These are phyloP conservation scores for Echinops telfairi DNA, from an alignment of 2,113 vertebrate genomes.

Conservation along the genomic window DNA sequence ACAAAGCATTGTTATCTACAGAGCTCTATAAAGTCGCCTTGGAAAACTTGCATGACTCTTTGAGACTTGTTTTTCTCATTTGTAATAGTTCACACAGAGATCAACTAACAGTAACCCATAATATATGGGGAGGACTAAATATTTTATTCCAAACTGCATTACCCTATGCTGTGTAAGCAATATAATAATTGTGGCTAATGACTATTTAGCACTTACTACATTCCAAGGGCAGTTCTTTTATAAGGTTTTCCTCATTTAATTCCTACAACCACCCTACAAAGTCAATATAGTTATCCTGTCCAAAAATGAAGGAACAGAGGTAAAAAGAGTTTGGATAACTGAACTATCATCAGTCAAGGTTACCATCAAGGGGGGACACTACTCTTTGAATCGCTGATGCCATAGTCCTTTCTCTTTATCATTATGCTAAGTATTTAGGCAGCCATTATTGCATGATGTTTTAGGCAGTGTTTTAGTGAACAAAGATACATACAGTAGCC, in stretches of 20 bases:
- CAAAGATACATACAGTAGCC: neutral
- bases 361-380: fast-evolving
- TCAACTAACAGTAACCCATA: neutral
- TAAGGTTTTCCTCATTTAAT: neutral
- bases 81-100: neutral
- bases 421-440: too few relatives aligned
- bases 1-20: neutral
- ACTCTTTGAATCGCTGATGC: neutral
- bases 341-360: too few relatives aligned
- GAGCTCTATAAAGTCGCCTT: neutral
- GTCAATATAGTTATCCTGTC: neutral
- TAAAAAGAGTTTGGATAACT: too few relatives aligned
- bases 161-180: neutral
- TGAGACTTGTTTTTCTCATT: neutral
- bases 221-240: neutral
- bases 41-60: neutral
- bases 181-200: neutral
- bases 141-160: neutral
- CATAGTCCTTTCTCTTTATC: fast-evolving
- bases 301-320: neutral
- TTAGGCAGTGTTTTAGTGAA: neutral
- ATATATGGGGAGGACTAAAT: neutral
- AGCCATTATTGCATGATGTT: fast-evolving
- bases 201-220: neutral
- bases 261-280: neutral